These are phyloP conservation scores for Clostera curtula DNA, from an alignment of 2,888 invertebrate species.

Conservation along the genomic window DNA sequence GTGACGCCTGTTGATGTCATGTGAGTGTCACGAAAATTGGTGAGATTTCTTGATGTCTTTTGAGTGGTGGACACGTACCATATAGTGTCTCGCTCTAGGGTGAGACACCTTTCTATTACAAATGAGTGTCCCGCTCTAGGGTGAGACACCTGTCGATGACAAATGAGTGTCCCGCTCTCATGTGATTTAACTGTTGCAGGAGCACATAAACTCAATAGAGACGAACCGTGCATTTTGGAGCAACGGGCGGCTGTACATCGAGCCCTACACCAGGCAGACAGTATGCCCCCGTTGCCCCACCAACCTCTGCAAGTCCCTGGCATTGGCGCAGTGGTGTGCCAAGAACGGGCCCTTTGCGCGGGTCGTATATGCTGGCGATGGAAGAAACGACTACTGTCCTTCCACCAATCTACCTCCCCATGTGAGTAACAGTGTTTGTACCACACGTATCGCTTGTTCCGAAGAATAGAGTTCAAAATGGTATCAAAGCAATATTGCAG, in stretches of 20 bases:
- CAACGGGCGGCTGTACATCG: conserved; percentile 47
- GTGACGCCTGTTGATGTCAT: too few species aligned
- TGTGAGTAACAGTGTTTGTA: conserved; percentile 30
- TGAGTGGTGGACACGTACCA: too few species aligned
- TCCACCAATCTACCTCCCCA: conserved; percentile 36
- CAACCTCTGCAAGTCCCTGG: conserved; percentile 61
- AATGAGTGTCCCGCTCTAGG: too few species aligned
- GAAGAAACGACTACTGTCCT: conserved; percentile 59
- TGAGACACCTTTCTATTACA: too few species aligned
- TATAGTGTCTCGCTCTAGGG: too few species aligned
- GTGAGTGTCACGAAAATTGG: too few species aligned
- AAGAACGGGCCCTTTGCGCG: conserved; percentile 21
- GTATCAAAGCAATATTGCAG: too few species aligned
- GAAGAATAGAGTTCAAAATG: too few species aligned
- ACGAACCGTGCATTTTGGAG: conserved; percentile 59
- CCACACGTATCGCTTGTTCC: not conserved
- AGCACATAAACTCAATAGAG: conserved; percentile 41
- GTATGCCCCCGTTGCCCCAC: conserved; percentile 45
- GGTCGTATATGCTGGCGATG: conserved; percentile 52
- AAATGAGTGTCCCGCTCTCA: too few species aligned
- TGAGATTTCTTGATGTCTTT: too few species aligned
- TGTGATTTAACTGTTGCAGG: conserved; percentile 28
- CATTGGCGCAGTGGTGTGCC: conserved; percentile 44
- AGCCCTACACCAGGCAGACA: conserved; percentile 56
- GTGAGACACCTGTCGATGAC: too few species aligned